phyloP scores from a whole-genome alignment of 2,113 vertebrate genomes.

The Pipa parva region DNA sequence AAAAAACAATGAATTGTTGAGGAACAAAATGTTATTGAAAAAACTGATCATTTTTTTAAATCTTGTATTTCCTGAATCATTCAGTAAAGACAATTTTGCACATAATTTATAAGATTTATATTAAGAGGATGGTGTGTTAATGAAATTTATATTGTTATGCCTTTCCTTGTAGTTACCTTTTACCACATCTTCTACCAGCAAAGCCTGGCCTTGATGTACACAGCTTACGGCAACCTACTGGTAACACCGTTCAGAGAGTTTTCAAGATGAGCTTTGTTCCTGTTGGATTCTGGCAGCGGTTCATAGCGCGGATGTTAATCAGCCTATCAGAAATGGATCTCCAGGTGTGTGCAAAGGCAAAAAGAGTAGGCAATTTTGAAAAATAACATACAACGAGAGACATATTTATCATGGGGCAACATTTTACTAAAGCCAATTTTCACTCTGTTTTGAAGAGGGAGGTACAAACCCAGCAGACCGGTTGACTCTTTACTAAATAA shows the following conservation, averaged over 20 bases:
- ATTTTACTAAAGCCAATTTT: no score
- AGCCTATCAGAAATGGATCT: constrained; percentile 93
- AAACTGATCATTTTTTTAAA: no score
- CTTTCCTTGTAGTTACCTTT: constrained; percentile 76
- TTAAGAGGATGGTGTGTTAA: no score
- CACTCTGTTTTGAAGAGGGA: no score
- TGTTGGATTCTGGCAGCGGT: constrained; percentile 93
- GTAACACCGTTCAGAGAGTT: constrained; percentile 85
- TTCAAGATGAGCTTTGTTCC: constrained; percentile 98
- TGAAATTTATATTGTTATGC: constrained; percentile 33
- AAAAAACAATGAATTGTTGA: no score
- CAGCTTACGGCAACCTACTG: constrained; percentile 66
- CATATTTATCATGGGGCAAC: no score
- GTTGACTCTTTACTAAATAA: no score
- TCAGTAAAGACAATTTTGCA: no score
- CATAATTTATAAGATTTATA: no score
- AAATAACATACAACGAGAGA: neutral
- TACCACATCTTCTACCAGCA: constrained; percentile 90
- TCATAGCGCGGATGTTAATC: constrained; percentile 95
- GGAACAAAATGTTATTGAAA: no score
- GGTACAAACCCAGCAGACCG: no score
- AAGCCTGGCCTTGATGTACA: constrained; percentile 90
- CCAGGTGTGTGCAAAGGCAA: constrained; percentile 68
- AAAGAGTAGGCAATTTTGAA: neutral
- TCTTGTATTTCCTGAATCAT: no score